A percentile compares a stretch with the other conserved stretches of the same genome.
phyloP scores from a whole-genome alignment of 2,113 vertebrate species.

The Phylloscopus trochilus region DNA sequence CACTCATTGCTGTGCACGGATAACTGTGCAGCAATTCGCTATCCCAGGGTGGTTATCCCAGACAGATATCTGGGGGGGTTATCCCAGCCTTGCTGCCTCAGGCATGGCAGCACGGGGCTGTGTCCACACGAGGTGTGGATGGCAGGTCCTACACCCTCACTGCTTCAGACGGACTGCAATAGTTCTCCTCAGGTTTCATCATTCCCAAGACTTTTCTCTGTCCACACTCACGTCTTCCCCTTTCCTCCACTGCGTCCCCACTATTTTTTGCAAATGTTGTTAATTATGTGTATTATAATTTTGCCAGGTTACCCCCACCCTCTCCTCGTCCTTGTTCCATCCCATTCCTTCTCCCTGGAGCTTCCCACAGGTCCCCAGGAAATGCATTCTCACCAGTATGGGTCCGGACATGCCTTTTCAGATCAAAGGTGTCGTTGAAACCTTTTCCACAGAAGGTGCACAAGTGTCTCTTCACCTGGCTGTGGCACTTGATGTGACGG shows the following conservation, averaged over 20 bases:
- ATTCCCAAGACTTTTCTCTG: background rate
- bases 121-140: fast-evolving
- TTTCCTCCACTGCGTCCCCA: background rate
- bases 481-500: constrained; percentile 85
- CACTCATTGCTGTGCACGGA: fast-evolving
- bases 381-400: constrained; percentile 75
- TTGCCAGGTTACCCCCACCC: background rate
- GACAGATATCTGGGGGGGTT: background rate
- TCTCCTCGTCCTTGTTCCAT: background rate
- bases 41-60: background rate
- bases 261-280: background rate
- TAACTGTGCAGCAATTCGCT: fast-evolving
- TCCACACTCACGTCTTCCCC: fast-evolving
- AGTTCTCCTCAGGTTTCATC: background rate
- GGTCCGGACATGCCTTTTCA: constrained; percentile 83
- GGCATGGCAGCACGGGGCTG: fast-evolving
- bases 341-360: background rate
- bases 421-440: constrained; percentile 84
- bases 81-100: background rate
- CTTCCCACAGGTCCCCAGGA: fast-evolving
- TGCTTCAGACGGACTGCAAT: background rate
- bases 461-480: constrained; percentile 80
- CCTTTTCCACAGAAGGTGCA: constrained; percentile 87
- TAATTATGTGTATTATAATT: background rate
- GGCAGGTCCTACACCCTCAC: background rate